Evolutionary conservation across 2,113 vertebrate genomes (phyloP).

Genomic region (Monopterus albus): DNA sequence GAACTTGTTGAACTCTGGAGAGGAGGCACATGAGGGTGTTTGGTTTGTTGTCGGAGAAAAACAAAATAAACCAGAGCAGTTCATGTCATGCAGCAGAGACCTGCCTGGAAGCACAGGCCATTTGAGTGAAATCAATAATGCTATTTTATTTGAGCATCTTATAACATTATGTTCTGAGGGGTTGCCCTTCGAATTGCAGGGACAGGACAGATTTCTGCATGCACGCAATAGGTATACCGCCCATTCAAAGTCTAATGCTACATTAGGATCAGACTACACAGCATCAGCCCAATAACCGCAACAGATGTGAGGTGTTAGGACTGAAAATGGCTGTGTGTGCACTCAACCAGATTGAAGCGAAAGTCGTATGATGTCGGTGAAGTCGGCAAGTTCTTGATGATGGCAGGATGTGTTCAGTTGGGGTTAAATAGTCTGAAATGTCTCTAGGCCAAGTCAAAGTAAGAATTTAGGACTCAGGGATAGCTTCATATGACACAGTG

Average conservation of each 20-base stretch:
- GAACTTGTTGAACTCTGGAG: slow-evolving; percentile 65
- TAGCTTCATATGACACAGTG: background rate
- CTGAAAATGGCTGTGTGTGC: too few species aligned
- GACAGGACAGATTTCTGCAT: background rate
- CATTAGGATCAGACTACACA: background rate
- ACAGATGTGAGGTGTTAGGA: too few species aligned
- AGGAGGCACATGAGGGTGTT: slow-evolving; percentile 61
- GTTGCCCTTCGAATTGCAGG: too few species aligned
- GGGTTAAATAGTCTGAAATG: background rate
- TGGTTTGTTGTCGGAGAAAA: slow-evolving; percentile 56
- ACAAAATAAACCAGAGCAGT: slow-evolving; percentile 52
- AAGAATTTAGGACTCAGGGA: background rate
- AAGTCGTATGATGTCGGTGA: background rate
- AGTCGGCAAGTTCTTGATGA: background rate
- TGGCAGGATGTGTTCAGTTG: background rate
- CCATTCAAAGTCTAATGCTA: background rate
- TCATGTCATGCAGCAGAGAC: slow-evolving; percentile 68
- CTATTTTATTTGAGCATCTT: too few species aligned
- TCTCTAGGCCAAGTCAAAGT: background rate
- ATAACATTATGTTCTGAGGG: too few species aligned
- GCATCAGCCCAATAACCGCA: too few species aligned
- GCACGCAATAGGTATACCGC: background rate
- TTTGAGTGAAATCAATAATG: slow-evolving; percentile 50
- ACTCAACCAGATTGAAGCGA: too few species aligned
- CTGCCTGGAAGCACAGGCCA: slow-evolving; percentile 38